Evolutionary conservation across 2,113 vertebrate species (phyloP), one percentile per base, ranked within the genome.

Genomic region (Jaculus jaculus): DNA sequence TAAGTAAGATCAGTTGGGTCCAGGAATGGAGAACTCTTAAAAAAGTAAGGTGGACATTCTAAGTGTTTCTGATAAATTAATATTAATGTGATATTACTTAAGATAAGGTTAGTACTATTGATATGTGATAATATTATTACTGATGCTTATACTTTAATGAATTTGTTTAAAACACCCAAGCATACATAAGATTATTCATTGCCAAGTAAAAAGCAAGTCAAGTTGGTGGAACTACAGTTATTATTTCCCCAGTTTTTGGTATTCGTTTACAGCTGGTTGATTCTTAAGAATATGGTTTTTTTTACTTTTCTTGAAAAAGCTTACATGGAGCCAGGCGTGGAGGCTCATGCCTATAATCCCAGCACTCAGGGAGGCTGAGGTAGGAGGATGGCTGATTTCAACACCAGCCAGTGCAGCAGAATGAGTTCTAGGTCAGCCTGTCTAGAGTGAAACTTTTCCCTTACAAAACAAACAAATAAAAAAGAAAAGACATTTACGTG

Each of bases 231-330:
- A 60, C 74, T 79, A 83, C 7, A 78, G 26, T 66, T 66, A 30
- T 23, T 82, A 1, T 88, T 84, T 73, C 54, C n/a, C 65, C 13
- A 69, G 34, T 21, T 78, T 82, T 78, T 82, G 18, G 1, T 94
- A 65, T 72, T 95, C 93, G 60, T 69, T 93, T 89, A 58, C 1
- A 91, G 20, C 23, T 85, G 39, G 87, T 58, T 92, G 39, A 90
- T 58, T 92, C 71, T 95, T 83, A 60, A 87, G 72, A 93, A 73
- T 54, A 63, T 69, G 30, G 13, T 69, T 30, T 15, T n/a, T 84
- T 73, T 89, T 34, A 61, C 18, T 82, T 90, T 86, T 92, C 37
- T 69, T 78, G 54, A 54, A 54, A 16, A 54, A 54, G 54, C 15
- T 54, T 54, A 54, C 54, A 54, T 54, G 54, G 54, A 54, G 54